Evolutionary conservation across 2,113 vertebrate species (phyloP).

Genomic region (Siniperca chuatsi): DNA sequence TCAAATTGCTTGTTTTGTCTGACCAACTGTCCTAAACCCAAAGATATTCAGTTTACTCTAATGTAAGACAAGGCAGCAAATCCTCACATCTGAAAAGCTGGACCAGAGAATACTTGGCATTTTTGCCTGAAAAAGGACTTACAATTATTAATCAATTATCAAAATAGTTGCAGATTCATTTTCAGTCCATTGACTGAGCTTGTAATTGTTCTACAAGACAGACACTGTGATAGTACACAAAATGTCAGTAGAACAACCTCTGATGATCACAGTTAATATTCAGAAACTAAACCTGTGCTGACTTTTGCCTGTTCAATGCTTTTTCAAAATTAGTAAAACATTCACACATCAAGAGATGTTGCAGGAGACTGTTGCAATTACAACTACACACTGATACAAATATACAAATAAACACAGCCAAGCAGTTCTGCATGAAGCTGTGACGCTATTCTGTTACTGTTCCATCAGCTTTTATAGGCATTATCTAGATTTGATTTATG

Average conservation of each 20-base stretch:
- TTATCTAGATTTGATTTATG: slow-evolving; percentile 71
- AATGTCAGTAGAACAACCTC: neutral
- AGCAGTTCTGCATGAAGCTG: slow-evolving; percentile 7
- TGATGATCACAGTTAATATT: neutral
- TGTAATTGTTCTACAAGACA: neutral
- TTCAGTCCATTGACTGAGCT: neutral
- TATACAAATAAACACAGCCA: slow-evolving; percentile 1
- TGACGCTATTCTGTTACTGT: slow-evolving; percentile 1
- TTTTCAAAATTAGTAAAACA: neutral
- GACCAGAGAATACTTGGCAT: neutral
- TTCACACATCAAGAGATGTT: neutral
- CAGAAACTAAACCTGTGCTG: neutral
- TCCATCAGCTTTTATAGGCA: slow-evolving; percentile 43
- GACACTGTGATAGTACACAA: neutral
- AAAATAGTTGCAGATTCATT: neutral
- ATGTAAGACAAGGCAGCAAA: neutral
- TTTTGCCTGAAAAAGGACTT: neutral
- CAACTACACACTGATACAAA: neutral
- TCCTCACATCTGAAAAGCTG: neutral
- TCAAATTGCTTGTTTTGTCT: neutral
- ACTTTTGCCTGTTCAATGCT: neutral
- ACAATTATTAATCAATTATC: neutral
- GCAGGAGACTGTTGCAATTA: neutral
- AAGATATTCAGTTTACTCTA: neutral
- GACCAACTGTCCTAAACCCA: neutral